Base-by-base conservation (phyloP, 2,797 vertebrate genomes). In the Betta splendens region DNA sequence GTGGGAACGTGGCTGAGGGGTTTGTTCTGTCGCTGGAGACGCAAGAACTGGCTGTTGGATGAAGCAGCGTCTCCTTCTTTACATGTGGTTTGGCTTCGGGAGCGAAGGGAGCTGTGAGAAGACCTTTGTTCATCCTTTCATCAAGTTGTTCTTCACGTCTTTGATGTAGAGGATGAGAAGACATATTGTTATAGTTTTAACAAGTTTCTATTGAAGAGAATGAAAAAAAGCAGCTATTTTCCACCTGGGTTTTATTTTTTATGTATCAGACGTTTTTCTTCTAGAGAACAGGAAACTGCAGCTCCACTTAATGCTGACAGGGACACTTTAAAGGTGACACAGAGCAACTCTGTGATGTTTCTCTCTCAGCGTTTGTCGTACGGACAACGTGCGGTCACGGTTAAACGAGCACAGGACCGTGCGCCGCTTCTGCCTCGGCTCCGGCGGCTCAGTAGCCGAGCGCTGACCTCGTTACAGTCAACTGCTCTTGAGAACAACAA, bases 391-490 rank as follows among this genome's bases (percentile, higher is more conserved):
- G n/a, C n/a, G 5, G 20, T 22, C 16, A 36, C 3, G 3, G 35
- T 23, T 43, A 10, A 16, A 20, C 6, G 18, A 25, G 22, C 7
- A 42, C 10, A 37, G 10, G 12, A 25, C 23, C 20, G 31, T 53
- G 28, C 31, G n/a, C 22, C 13, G n/a, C n/a, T n/a, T n/a, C n/a
- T n/a, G n/a, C 26, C 43, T 22, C 28, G 35, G 59, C 58, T 47
- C 63, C 63, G 35, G 59, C 51, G 66, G 71, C 88, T 82, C 77
- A 84, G 71, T 54, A 72, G 28, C 50, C 28, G 70, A 68, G 79
- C 64, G 69, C 68, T 77, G 64, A 46, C 57, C 85, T 76, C 61
- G 72, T 92, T 92, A 84, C 86, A 85, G 87, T 90, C 85, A 26
- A 79, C 74, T 88, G 77, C 64, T 79, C 73, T 62, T 83, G 78